Conservation (phyloP, 2,888 invertebrate species). For the Frankliniella intonsa region DNA sequence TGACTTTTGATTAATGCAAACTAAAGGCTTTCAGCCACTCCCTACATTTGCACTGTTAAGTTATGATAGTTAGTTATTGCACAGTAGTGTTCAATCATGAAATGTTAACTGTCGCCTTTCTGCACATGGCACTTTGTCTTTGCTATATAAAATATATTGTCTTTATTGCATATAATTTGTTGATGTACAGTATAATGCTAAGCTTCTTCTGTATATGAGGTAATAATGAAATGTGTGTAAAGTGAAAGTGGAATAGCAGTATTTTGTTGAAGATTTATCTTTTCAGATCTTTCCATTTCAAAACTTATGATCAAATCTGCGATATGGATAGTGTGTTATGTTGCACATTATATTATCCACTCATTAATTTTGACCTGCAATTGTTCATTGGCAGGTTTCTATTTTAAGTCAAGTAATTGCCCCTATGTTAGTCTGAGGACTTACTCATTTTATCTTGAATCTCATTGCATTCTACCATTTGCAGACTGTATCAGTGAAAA, state of each 20-base stretch:
- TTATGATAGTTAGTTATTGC: constrained; percentile 34
- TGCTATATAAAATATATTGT: constrained; percentile 37
- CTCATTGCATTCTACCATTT: not conserved
- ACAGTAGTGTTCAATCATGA: constrained; percentile 31
- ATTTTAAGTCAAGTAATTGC: not conserved
- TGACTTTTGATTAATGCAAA: not conserved
- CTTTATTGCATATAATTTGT: constrained; percentile 35
- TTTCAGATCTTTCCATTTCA: constrained; percentile 15
- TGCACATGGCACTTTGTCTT: constrained; percentile 37
- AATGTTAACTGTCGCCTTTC: constrained; percentile 34
- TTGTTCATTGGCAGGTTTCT: not conserved
- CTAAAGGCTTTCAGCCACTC: not conserved
- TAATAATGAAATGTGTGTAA: constrained; percentile 31
- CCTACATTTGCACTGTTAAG: constrained; percentile 30
- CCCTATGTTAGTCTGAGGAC: not conserved
- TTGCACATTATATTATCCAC: too few relatives aligned
- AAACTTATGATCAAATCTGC: constrained; percentile 14
- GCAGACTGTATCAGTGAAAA: not conserved
- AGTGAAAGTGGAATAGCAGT: not conserved
- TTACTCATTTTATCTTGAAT: not conserved
- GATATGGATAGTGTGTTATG: not conserved
- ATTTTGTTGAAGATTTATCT: constrained; percentile 27
- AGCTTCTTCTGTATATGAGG: constrained; percentile 34
- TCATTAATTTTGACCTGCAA: not conserved
- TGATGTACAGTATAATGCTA: constrained; percentile 37